Conservation (phyloP, 1,140 invertebrate species). For the Caerostris extrusa region DNA sequence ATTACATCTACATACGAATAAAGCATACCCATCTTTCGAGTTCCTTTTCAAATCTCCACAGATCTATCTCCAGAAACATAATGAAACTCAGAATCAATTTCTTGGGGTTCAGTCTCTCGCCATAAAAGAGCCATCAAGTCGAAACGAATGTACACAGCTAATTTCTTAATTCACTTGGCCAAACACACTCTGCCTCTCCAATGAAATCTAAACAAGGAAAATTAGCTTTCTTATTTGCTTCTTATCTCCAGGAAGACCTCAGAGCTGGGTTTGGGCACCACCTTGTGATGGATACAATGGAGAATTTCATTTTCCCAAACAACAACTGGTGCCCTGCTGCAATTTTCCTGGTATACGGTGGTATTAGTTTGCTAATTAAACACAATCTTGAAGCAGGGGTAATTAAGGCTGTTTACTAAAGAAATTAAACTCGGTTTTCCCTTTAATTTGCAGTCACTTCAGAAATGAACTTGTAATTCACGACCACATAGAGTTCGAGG, state of each 20-base stretch:
- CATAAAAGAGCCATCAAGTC: not conserved
- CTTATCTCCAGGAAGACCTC: not conserved
- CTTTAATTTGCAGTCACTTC: conserved; percentile 41
- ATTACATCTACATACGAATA: too few relatives aligned
- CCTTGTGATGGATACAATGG: not conserved
- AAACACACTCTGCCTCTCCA: not conserved
- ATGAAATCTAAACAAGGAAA: conserved; percentile 25
- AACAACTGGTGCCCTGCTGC: not conserved
- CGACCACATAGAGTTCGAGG: not conserved
- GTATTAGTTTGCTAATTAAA: conserved; percentile 55
- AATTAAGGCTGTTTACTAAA: conserved; percentile 44
- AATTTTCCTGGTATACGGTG: conserved; percentile 8
- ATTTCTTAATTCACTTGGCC: conserved; percentile 26
- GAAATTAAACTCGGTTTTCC: conserved; percentile 40
- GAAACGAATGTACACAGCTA: not conserved
- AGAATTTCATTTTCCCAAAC: conserved; percentile 27
- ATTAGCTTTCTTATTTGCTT: conserved; percentile 38
- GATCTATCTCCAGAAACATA: not conserved
- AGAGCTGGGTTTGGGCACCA: too few relatives aligned
- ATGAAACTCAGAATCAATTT: not conserved
- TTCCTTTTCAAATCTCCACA: too few relatives aligned
- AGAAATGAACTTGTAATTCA: conserved; percentile 37
- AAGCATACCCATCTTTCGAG: too few relatives aligned
- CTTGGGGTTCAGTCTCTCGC: not conserved
- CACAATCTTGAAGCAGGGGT: not conserved